Conservation (phyloP, 1,140 invertebrate genomes). For the Sycophaga agraensis region DNA sequence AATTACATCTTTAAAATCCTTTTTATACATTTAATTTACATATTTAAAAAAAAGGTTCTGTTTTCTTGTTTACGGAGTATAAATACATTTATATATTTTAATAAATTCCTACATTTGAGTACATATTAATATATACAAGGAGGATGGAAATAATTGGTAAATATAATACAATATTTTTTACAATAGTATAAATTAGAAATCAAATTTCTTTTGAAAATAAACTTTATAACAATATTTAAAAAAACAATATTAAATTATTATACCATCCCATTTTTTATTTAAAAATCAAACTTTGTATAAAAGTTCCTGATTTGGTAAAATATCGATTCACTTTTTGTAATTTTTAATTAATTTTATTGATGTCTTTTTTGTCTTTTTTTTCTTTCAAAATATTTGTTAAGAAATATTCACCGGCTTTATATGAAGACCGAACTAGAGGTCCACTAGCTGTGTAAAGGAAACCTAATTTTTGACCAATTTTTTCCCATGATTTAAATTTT, state of each 20-base stretch:
- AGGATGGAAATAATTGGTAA: too few species aligned
- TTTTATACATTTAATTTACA: too few species aligned
- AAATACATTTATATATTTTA: too few species aligned
- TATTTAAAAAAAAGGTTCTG: too few species aligned
- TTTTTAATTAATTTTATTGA: constrained; percentile 16
- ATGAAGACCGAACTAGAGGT: constrained; percentile 94
- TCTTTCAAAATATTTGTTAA: constrained; percentile 77
- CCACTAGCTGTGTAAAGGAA: constrained; percentile 98
- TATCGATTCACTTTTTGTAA: background rate
- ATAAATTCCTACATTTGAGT: too few species aligned
- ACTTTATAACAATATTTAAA: background rate
- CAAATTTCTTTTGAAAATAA: background rate
- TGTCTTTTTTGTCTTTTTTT: constrained; percentile 39
- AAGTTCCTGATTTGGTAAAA: background rate
- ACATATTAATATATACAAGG: too few species aligned
- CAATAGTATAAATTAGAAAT: too few species aligned
- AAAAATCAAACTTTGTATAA: background rate
- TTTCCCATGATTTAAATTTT: constrained; percentile 92
- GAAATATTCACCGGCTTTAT: constrained; percentile 95
- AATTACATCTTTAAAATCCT: background rate
- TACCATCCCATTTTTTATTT: background rate
- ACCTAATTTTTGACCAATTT: constrained; percentile 80
- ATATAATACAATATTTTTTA: too few species aligned
- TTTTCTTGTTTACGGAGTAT: too few species aligned
- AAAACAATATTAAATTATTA: background rate